These are phyloP conservation scores for Antheraea pernyi DNA, from an alignment of 1,140 invertebrate species.

Conservation along the genomic window DNA sequence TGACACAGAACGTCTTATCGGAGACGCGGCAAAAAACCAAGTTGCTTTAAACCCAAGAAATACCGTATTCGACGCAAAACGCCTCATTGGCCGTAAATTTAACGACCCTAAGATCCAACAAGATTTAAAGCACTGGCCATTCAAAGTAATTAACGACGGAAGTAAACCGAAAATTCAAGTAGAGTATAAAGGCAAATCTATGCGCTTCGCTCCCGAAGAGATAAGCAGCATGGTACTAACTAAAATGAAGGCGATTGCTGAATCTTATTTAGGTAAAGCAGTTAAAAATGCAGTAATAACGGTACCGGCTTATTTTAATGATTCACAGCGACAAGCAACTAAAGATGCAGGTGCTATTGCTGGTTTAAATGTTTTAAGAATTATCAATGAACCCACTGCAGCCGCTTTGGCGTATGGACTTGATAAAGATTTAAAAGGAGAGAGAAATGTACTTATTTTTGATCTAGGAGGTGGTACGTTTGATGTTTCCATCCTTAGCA, in stretches of 20 bases:
- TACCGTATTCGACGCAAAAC: slow-evolving; percentile 82
- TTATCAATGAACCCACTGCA: slow-evolving; percentile 89
- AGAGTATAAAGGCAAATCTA: too few relatives aligned
- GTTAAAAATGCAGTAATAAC: slow-evolving; percentile 85
- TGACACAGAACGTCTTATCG: slow-evolving; percentile 82
- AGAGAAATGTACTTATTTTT: slow-evolving; percentile 77
- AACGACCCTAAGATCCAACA: too few relatives aligned
- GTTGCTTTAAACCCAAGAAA: slow-evolving; percentile 91
- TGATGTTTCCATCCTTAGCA: slow-evolving; percentile 61
- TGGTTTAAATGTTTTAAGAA: slow-evolving; percentile 85
- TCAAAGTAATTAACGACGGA: too few relatives aligned
- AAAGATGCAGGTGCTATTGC: slow-evolving; percentile 81
- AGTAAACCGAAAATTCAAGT: too few relatives aligned
- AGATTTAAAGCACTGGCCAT: too few relatives aligned
- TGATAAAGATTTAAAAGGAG: slow-evolving; percentile 86
- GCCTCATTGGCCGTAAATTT: too few relatives aligned
- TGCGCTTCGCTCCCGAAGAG: slow-evolving; percentile 87
- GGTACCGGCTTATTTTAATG: slow-evolving; percentile 83
- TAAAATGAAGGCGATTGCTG: too few relatives aligned
- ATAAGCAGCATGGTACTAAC: slow-evolving; percentile 91
- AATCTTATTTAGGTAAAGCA: slow-evolving; percentile 7
- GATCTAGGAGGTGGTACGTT: too few relatives aligned
- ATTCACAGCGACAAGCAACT: slow-evolving; percentile 78
- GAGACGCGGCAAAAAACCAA: slow-evolving; percentile 89
- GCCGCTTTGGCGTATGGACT: slow-evolving; percentile 88